A percentile compares a stretch with the other conserved stretches of the same genome.
phyloP scores from a whole-genome alignment of 2,797 vertebrate genomes.

The Coendou prehensilis region DNA sequence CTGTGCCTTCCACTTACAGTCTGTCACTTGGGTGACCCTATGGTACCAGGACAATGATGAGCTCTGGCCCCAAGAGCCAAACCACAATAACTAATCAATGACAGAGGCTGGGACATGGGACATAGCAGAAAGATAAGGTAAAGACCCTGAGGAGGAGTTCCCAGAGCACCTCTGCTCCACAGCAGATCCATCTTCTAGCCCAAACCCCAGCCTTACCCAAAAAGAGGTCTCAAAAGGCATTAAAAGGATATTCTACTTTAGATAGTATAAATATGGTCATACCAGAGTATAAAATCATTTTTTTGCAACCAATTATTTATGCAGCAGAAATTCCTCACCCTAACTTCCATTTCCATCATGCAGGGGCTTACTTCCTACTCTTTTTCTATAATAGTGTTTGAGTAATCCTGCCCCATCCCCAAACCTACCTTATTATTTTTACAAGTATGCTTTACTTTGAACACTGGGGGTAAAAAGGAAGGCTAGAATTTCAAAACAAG shows the following conservation, averaged over 20 bases:
- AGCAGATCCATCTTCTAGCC: background rate
- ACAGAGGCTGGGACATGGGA: background rate
- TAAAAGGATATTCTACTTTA: background rate
- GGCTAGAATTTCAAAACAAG: constrained; percentile 57
- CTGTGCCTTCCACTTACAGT: too few species aligned
- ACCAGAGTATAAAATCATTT: background rate
- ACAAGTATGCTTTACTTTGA: constrained; percentile 51
- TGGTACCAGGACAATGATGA: background rate
- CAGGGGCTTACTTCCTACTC: background rate
- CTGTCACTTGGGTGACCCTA: background rate
- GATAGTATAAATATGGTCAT: background rate
- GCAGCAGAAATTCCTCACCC: background rate
- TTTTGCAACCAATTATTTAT: background rate
- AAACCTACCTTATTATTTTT: background rate
- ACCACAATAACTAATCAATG: background rate
- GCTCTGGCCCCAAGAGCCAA: background rate
- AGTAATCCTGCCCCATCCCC: background rate
- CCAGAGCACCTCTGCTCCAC: background rate
- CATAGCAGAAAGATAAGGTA: background rate
- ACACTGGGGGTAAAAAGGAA: background rate
- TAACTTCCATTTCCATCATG: background rate
- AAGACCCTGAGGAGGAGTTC: background rate
- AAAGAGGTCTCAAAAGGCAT: background rate
- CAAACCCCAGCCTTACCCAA: background rate
- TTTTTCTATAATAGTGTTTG: background rate